Percentiles rank a stretch among this genome's conserved stretches.
Evolutionary conservation across 2,797 vertebrate species (phyloP).

Genomic region (Perodicticus potto): DNA sequence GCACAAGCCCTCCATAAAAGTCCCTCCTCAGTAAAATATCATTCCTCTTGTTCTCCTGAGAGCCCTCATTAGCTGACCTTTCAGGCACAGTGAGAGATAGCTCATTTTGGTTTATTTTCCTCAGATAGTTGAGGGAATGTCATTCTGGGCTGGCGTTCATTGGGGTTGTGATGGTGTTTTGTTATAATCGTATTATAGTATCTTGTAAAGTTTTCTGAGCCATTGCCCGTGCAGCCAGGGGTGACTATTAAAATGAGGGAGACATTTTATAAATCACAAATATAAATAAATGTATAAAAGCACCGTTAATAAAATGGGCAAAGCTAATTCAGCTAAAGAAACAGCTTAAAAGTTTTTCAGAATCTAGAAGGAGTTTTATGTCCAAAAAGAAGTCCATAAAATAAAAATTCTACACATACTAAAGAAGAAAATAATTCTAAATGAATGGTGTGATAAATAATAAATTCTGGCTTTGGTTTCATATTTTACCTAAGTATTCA

Average conservation of each 20-base stretch:
- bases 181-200: slow-evolving; percentile 68
- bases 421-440: background rate
- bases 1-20: background rate
- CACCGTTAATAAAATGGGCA: slow-evolving; percentile 53
- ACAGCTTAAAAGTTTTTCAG: slow-evolving; percentile 51
- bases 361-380: slow-evolving; percentile 37
- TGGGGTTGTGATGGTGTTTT: slow-evolving; percentile 69
- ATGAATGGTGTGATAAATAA: slow-evolving; percentile 8
- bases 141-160: slow-evolving; percentile 72
- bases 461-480: slow-evolving; percentile 30
- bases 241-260: slow-evolving; percentile 73
- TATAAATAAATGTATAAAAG: slow-evolving; percentile 70
- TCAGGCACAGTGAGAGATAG: slow-evolving; percentile 66
- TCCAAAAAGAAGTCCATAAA: background rate
- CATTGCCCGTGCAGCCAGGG: slow-evolving; percentile 66
- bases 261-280: slow-evolving; percentile 69
- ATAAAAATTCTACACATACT: slow-evolving; percentile 45
- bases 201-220: slow-evolving; percentile 74
- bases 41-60: slow-evolving; percentile 56
- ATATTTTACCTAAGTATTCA: background rate
- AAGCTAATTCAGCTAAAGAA: slow-evolving; percentile 54
- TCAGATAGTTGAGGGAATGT: slow-evolving; percentile 73
- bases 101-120: slow-evolving; percentile 71
- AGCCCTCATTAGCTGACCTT: slow-evolving; percentile 45
- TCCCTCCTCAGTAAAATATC: background rate